phyloP scores from a whole-genome alignment of 2,888 invertebrate species.

The Apeira syringaria region DNA sequence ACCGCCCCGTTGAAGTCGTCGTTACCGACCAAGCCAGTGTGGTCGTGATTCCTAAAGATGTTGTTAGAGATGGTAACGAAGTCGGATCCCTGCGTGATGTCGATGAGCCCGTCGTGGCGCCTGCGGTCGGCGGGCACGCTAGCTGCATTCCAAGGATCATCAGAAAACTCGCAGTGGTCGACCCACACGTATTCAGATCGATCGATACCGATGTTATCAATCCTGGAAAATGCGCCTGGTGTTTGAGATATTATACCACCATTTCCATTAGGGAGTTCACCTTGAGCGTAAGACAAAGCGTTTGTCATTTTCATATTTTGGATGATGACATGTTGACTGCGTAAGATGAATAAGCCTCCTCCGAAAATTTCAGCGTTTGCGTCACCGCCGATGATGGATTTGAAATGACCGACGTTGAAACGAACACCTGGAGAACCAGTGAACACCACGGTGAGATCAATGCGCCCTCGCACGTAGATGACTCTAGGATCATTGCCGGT shows the following conservation, averaged over 20 bases:
- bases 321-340: not conserved
- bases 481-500: not conserved
- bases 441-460: not conserved
- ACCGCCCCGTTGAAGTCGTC: conserved; percentile 10
- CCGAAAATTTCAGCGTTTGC: not conserved
- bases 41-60: conserved; percentile 28
- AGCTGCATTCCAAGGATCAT: conserved; percentile 23
- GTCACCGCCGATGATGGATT: not conserved
- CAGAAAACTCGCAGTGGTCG: conserved; percentile 24
- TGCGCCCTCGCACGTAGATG: not conserved
- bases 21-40: conserved; percentile 21
- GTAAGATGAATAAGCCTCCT: not conserved
- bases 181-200: conserved; percentile 2
- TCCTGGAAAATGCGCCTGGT: conserved; percentile 2
- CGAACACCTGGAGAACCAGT: not conserved
- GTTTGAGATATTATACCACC: conserved; percentile 9
- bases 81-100: conserved; percentile 16
- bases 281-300: conserved; percentile 4
- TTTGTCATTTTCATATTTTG: not conserved
- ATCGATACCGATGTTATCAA: not conserved
- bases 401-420: not conserved
- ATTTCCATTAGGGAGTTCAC: conserved; percentile 17
- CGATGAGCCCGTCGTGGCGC: conserved; percentile 27
- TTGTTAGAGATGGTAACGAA: conserved; percentile 21
- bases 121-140: not conserved